Evolutionary conservation across 2,797 vertebrate genomes (phyloP).

Genomic region (Limnodromus scolopaceus): DNA sequence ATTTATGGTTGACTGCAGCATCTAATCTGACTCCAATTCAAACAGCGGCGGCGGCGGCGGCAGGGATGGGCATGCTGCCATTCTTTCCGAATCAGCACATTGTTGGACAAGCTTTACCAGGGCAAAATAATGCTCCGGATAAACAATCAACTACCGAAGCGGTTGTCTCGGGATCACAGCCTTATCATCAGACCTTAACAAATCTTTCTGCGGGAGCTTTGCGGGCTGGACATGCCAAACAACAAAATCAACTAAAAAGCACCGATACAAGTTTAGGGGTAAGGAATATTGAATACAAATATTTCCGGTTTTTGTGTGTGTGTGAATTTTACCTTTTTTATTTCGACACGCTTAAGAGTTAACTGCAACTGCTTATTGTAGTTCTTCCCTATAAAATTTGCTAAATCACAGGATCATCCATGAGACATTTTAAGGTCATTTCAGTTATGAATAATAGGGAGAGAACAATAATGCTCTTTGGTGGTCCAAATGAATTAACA

Average conservation of each 20-base stretch:
- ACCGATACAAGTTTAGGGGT: slow-evolving; percentile 78
- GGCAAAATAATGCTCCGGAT: slow-evolving; percentile 78
- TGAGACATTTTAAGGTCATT: not conserved
- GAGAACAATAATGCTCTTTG: slow-evolving; percentile 19
- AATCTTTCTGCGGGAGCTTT: slow-evolving; percentile 75
- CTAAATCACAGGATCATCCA: not conserved
- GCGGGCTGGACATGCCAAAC: slow-evolving; percentile 60
- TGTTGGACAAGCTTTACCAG: slow-evolving; percentile 63
- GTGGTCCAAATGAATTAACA: not conserved
- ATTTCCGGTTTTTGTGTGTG: not conserved
- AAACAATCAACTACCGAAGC: slow-evolving; percentile 75
- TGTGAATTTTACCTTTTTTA: not conserved
- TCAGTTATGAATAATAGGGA: not conserved
- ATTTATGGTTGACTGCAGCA: slow-evolving; percentile 77
- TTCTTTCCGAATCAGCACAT: slow-evolving; percentile 84
- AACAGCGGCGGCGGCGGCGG: slow-evolving; percentile 65
- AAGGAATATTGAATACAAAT: slow-evolving; percentile 14
- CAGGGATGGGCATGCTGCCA: slow-evolving; percentile 82
- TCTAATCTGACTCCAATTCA: slow-evolving; percentile 71
- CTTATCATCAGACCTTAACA: slow-evolving; percentile 80
- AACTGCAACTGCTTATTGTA: not conserved
- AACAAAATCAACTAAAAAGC: slow-evolving; percentile 69
- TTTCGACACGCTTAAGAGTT: not conserved
- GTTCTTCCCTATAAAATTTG: not conserved
- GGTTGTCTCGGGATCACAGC: slow-evolving; percentile 76